Conservation (phyloP, 2,888 invertebrate species). For the Cecidostiba fungosa region DNA sequence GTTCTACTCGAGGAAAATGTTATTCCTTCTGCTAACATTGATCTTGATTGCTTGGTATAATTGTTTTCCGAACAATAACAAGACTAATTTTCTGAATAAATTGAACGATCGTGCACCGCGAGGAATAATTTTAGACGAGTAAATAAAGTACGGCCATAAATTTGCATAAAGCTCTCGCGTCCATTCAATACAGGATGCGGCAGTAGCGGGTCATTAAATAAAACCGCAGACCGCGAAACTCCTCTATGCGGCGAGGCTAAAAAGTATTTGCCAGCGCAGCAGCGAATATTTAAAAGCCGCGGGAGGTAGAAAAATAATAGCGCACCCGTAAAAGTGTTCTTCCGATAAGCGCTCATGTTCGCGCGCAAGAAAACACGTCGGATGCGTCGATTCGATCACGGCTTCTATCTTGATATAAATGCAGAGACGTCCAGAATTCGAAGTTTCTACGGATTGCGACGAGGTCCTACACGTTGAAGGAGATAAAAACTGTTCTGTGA, state of each 20-base stretch:
- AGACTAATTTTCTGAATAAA: neutral
- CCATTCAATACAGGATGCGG: neutral
- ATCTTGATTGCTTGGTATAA: neutral
- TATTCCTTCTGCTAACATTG: neutral
- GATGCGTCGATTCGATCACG: too few relatives aligned
- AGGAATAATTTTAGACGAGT: neutral
- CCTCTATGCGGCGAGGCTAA: neutral
- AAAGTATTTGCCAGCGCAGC: constrained; percentile 26
- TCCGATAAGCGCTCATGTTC: constrained; percentile 37
- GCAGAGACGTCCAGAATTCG: neutral
- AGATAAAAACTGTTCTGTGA: too few relatives aligned
- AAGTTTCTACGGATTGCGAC: neutral
- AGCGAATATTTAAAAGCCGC: constrained; percentile 22
- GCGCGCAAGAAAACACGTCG: constrained; percentile 37
- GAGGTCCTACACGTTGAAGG: too few relatives aligned
- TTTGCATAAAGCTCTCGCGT: neutral
- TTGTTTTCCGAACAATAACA: neutral
- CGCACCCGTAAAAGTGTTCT: constrained; percentile 26
- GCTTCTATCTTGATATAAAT: neutral
- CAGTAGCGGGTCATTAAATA: constrained; percentile 46
- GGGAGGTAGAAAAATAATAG: constrained; percentile 30
- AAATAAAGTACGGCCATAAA: constrained; percentile 17
- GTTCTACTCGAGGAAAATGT: too few relatives aligned
- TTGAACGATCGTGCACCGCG: neutral
- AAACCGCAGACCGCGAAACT: constrained; percentile 36